These are phyloP conservation scores for Teleogryllus oceanicus DNA, from an alignment of 2,888 invertebrate genomes.

Conservation along the genomic window DNA sequence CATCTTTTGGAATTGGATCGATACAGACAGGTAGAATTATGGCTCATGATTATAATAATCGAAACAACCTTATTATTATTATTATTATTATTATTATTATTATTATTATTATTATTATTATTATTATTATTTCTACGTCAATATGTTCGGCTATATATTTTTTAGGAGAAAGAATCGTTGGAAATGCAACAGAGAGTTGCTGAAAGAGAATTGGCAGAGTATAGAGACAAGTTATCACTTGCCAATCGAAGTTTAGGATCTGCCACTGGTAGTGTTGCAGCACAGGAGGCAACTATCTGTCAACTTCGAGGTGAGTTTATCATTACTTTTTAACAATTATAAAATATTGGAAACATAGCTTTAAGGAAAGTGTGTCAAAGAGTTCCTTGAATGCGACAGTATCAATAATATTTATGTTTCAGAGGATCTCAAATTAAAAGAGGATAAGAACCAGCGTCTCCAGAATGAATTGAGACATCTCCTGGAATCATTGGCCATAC, in stretches of 20 bases:
- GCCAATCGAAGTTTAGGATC: conserved; percentile 63
- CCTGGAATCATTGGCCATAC: conserved; percentile 67
- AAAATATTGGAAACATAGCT: neutral
- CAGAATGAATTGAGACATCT: conserved; percentile 67
- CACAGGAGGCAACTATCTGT: conserved; percentile 64
- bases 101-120: no score
- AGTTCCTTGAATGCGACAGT: neutral
- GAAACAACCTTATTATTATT: no score
- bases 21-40: conserved; percentile 55
- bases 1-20: conserved; percentile 70
- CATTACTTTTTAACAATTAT: neutral
- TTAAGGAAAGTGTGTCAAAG: neutral
- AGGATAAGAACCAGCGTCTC: conserved; percentile 64
- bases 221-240: conserved; percentile 62
- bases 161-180: conserved; percentile 68
- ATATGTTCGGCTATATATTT: conserved; percentile 33
- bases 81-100: no score
- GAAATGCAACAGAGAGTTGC: conserved; percentile 68
- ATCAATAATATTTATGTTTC: conserved; percentile 30
- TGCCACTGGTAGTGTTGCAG: conserved; percentile 65
- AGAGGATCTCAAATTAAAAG: conserved; percentile 68
- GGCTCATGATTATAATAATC: no score
- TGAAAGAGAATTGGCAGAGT: conserved; percentile 69
- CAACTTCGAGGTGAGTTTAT: conserved; percentile 60
- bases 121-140: no score